Base-by-base conservation (phyloP, 2,797 vertebrate genomes). In the Champsocephalus esox region DNA sequence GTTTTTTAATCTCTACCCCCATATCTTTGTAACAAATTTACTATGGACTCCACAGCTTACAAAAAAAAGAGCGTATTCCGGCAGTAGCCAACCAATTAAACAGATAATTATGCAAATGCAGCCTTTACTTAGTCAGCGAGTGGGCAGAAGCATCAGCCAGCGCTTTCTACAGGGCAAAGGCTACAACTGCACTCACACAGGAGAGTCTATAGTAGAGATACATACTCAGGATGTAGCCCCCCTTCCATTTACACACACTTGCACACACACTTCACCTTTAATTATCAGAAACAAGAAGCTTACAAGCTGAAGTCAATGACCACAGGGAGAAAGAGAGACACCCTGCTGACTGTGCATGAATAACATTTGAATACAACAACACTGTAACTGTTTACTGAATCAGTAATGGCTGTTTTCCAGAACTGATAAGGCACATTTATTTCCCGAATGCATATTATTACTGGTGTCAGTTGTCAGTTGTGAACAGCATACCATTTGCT, bases 101-200 rank as follows among this genome's bases (percentile, higher is more conserved):
- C 81, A 90, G 93, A 94, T 93, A 93, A 95, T 95, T 95, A 95
- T 96, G 94, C 93, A 94, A 95, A 96, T 94, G 93, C 93, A 92
- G 93, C 94, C 94, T 95, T 96, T 95, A 94, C 92, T 95, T 93
- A 94, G 94, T 95, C 93, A 95, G 92, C 79, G 89, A 94, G 93
- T 95, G 92, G 94, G 94, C 92, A 93, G 89, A 83, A 62, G 85
- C 85, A 80, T 81, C 79, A 84, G 86, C 83, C 77, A 79, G 85
- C 43, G 70, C 74, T 84, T 90, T 83, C 88, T 84, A 83, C 73
- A 38, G 88, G 85, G 86, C 87, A 89, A 87, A 87, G 85, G 86
- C 75, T 73, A 87, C 73, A 12, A 54, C 75, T 65, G 73, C 56
- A 21, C 71, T 84, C 74, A 65, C 76, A 82, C 76, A 78, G 68